phyloP scores from a whole-genome alignment of 2,113 vertebrate genomes.

The Uropsilus gracilis region DNA sequence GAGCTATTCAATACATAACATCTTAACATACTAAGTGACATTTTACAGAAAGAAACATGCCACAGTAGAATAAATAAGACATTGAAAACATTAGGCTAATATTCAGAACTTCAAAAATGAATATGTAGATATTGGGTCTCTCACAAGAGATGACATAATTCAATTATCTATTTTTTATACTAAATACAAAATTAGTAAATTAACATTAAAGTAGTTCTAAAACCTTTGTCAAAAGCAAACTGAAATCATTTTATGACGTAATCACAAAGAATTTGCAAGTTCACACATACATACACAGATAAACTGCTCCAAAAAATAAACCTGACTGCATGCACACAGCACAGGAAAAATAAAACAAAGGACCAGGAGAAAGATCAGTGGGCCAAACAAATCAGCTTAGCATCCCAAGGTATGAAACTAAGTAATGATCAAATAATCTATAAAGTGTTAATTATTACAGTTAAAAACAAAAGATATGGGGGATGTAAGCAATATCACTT shows the following conservation, averaged over 20 bases:
- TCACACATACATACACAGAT: background rate
- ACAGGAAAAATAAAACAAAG: no score
- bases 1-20: background rate
- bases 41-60: background rate
- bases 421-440: background rate
- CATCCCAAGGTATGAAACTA: background rate
- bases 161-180: background rate
- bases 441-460: background rate
- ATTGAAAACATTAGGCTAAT: background rate
- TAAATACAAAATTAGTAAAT: background rate
- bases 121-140: background rate
- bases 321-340: background rate
- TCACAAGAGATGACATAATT: background rate
- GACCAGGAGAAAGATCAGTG: background rate
- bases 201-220: slow-evolving; percentile 29
- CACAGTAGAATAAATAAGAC: background rate
- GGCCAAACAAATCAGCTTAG: background rate
- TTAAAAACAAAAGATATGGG: background rate
- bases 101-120: background rate
- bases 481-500: background rate
- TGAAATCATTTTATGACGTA: background rate
- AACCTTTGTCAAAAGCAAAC: background rate
- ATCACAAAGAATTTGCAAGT: background rate
- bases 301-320: background rate
- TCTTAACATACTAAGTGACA: background rate